Conservation (phyloP, 1,140 invertebrate species). For the Diabrotica undecimpunctata region DNA sequence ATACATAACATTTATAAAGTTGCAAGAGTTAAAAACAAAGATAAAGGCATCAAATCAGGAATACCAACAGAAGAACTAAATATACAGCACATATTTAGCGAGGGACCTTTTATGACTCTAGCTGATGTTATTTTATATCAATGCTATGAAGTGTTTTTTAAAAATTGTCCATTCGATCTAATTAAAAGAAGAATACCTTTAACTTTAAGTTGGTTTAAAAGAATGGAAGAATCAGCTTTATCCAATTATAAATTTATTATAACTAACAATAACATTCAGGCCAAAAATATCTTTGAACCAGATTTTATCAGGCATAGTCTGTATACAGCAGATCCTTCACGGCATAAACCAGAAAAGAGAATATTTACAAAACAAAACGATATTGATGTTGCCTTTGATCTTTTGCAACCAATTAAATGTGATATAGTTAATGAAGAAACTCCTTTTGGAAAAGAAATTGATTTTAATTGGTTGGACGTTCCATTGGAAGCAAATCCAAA, state of each 20-base stretch:
- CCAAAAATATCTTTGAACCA: constrained; percentile 35
- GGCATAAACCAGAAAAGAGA: constrained; percentile 69
- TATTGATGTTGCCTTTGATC: constrained; percentile 61
- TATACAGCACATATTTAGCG: constrained; percentile 71
- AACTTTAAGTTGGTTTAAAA: constrained; percentile 64
- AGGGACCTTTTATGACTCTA: constrained; percentile 78
- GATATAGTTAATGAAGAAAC: constrained; percentile 42
- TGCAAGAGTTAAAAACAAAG: constrained; percentile 54
- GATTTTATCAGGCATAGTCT: constrained; percentile 58
- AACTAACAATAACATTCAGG: constrained; percentile 10
- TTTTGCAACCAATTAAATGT: constrained; percentile 47
- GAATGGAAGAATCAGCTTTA: constrained; percentile 43
- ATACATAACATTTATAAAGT: constrained; percentile 86
- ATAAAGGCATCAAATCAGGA: constrained; percentile 50
- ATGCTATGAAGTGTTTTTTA: constrained; percentile 64
- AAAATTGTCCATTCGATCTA: constrained; percentile 47
- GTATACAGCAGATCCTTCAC: constrained; percentile 74
- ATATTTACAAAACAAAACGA: constrained; percentile 73
- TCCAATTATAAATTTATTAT: constrained; percentile 21
- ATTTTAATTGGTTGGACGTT: constrained; percentile 61
- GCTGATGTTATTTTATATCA: constrained; percentile 80
- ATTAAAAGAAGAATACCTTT: constrained; percentile 60
- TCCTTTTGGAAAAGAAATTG: constrained; percentile 49
- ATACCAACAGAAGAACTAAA: constrained; percentile 53
- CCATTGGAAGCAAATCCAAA: constrained; percentile 71